A percentile compares a stretch with the other conserved stretches of the same genome.
These are phyloP conservation scores for Ranitomeya imitator DNA, from an alignment of 2,113 vertebrate genomes.

Conservation along the genomic window DNA sequence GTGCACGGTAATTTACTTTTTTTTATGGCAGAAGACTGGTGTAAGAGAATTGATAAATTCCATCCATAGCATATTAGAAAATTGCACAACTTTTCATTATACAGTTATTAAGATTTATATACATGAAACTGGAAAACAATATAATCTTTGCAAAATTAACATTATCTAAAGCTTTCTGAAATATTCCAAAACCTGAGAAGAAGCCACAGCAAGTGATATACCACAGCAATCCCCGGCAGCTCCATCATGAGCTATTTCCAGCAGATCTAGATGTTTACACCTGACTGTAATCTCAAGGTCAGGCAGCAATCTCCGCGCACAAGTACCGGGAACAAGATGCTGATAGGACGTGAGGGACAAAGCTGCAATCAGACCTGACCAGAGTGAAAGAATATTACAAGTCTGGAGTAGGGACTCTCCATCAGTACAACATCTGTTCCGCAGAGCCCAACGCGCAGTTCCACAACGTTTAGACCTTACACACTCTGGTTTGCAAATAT, in stretches of 20 bases:
- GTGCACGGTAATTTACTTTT: no score
- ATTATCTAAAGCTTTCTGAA: not conserved
- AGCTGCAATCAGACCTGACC: not conserved
- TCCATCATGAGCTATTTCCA: not conserved
- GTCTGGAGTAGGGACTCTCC: not conserved
- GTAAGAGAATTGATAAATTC: no score
- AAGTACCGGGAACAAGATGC: not conserved
- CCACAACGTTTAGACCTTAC: not conserved
- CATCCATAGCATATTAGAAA: no score
- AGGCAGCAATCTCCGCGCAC: not conserved
- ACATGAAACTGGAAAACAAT: no score
- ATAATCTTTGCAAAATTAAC: no score
- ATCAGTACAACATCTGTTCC: slow-evolving; percentile 14
- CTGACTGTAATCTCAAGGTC: slow-evolving; percentile 27
- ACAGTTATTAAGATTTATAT: no score
- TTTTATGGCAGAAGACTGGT: no score
- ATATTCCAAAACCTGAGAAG: not conserved
- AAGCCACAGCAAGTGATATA: not conserved
- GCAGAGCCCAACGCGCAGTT: not conserved
- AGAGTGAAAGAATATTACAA: slow-evolving; percentile 1
- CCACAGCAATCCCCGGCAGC: not conserved
- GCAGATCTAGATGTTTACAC: not conserved
- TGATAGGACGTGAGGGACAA: not conserved
- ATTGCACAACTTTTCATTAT: no score
- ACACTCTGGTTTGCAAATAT: not conserved